Evolutionary conservation across 1,140 invertebrate genomes (phyloP), one percentile per base, ranked within the genome.

Genomic region (Drosophila rufa): DNA sequence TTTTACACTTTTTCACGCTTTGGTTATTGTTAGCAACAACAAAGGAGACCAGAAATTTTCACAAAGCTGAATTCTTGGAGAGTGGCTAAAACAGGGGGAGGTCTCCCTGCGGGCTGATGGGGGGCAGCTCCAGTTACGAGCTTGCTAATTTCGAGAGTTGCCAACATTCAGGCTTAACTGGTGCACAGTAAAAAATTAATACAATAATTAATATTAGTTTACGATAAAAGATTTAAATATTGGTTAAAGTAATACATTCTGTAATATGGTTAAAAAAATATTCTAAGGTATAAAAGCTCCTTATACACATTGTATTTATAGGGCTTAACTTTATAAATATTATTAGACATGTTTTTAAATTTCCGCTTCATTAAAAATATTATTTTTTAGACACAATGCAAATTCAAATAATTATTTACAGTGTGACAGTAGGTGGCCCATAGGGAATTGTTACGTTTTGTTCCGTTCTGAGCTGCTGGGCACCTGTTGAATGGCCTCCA

Each of bases 1-100:
- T 22, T 73, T 73, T 50, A 70, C 68, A 36, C 38, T 69, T 46
- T 67, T 71, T 48, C n/a, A 71, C 67, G 69, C 67, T 73, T 73
- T 73, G 67, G 51, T 73, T 38, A 67, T 70, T 42, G 67, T n/a
- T 22, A 60, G 59, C 67, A 73, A 73, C 43, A 50, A 60, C 33
- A 36, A 11, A 30, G 38, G 38, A 27, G 68, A 19, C 53, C 45
- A 43, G 22, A 43, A 50, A 71, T 38, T 43, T 73, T 59, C 67
- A 38, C 69, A 51, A 58, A 59, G 51, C 45, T 30, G n/a, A 45
- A 27, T 71, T 71, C 67, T 50, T 71, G 27, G 25, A 70, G 51
- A 17, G 22, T 25, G 65, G 17, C 40, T 19, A 60, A 64, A n/a
- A n/a, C 33, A 36, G 33, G 17, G 17, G 22, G 19, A 25, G 27